Evolutionary conservation across 2,797 vertebrate species (phyloP), one percentile per base, ranked within the genome.

Genomic region (Siniperca undulata): DNA sequence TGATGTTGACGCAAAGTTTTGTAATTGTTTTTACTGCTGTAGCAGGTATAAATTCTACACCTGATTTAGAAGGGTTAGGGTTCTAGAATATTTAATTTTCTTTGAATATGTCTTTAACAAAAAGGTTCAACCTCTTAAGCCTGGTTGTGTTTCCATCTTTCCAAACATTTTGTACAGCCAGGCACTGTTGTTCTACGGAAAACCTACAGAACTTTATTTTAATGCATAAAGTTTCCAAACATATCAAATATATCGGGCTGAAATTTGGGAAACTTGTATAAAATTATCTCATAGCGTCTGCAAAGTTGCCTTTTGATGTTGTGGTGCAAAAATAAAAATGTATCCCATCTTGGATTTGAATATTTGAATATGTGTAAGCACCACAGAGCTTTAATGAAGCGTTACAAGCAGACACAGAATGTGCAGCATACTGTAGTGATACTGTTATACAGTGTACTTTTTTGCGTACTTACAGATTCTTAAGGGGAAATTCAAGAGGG

Each of bases 401-500:
- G 0, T 17, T 3, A 44, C 12, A 52, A 24, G 14, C 59, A 40
- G 60, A 62, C 30, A 44, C 20, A 27, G 30, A 64, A 46, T 1
- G 46, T 24, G 44, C 53, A 42, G 40, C 17, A 24, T 6, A 3
- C 10, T 13, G 27, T 2, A 14, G 42, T 30, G 11, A 30, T 42
- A 2, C 3, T 27, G 4, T 50, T 30, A 22, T 0, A 34, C 2
- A 10, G 20, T 9, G 34, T 27, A 14, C 27, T 27, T n/a, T 22
- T 27, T 59, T 40, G 20, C 19, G 9, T 8, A 16, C 13, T n/a
- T 34, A 17, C 5, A 13, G 7, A 58, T 9, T 60, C 7, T 59
- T 8, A 5, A 11, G 19, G 20, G 1, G 4, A 16, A 58, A 27
- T 13, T 24, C 0, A 40, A 1, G 22, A 4, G 3, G 20, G 1